These are phyloP conservation scores for Mya arenaria DNA, from an alignment of 1,140 invertebrate species.

Conservation along the genomic window DNA sequence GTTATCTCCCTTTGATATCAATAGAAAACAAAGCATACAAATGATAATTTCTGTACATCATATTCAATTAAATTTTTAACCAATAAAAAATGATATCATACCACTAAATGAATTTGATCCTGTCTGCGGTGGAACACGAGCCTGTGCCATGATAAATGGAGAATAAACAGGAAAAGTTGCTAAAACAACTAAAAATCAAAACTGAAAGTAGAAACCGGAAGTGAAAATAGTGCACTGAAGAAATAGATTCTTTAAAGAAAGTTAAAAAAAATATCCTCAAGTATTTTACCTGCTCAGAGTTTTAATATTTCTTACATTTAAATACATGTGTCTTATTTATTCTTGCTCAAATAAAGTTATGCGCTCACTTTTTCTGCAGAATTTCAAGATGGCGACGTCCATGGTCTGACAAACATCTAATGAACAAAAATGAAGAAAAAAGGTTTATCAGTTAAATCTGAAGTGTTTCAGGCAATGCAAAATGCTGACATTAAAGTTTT, in stretches of 20 bases:
- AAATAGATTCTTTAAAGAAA: too few relatives aligned
- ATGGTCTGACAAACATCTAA: background rate
- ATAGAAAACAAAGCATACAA: too few relatives aligned
- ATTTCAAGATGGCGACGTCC: constrained; percentile 36
- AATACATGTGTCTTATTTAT: too few relatives aligned
- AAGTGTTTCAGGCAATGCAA: constrained; percentile 88
- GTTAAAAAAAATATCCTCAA: too few relatives aligned
- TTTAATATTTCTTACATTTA: too few relatives aligned
- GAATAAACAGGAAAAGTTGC: background rate
- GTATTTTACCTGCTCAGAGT: too few relatives aligned
- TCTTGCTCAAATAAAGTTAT: too few relatives aligned
- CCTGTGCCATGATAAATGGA: background rate
- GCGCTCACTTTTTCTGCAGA: too few relatives aligned
- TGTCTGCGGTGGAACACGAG: constrained; percentile 3
- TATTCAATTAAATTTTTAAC: too few relatives aligned
- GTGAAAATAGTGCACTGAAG: background rate
- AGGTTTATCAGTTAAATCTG: constrained; percentile 64
- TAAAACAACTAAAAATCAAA: background rate
- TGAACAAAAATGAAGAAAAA: constrained; percentile 55
- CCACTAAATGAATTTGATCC: constrained; percentile 4
- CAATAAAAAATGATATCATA: too few relatives aligned
- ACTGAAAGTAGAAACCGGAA: constrained; percentile 42
- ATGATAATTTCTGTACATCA: too few relatives aligned
- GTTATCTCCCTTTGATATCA: too few relatives aligned
- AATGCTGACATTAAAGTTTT: constrained; percentile 89